Conservation (phyloP, 2,888 invertebrate species). For the Zaprionus lineosus region DNA sequence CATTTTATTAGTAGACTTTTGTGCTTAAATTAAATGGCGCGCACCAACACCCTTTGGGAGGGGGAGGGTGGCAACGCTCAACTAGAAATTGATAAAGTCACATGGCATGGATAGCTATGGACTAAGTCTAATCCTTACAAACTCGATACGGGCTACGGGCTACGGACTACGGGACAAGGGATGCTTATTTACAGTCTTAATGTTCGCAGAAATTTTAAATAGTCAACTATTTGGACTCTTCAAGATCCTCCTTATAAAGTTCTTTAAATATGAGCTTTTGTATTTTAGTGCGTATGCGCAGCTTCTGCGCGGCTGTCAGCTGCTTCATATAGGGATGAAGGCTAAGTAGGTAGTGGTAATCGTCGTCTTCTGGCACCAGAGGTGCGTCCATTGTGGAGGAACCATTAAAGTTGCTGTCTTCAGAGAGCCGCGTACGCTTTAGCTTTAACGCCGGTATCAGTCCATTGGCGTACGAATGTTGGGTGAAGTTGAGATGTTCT, state of each 20-base stretch:
- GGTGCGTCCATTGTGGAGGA: constrained; percentile 81
- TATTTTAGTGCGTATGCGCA: constrained; percentile 82
- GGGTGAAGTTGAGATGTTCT: constrained; percentile 79
- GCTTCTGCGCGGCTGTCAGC: constrained; percentile 81
- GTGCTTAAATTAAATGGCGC: constrained; percentile 63
- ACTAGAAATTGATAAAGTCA: constrained; percentile 68
- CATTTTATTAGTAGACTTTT: constrained; percentile 45
- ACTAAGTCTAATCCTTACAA: constrained; percentile 50
- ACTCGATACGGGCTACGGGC: constrained; percentile 20
- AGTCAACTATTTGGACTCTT: constrained; percentile 78
- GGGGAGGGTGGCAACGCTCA: constrained; percentile 54
- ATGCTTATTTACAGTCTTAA: constrained; percentile 67
- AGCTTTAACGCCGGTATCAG: constrained; percentile 80
- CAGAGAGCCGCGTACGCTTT: constrained; percentile 80
- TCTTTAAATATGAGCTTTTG: constrained; percentile 83
- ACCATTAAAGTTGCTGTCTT: constrained; percentile 82
- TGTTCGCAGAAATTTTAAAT: constrained; percentile 23
- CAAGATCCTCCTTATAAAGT: constrained; percentile 82
- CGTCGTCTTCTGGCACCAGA: constrained; percentile 81
- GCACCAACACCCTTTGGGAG: constrained; percentile 33
- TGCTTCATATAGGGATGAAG: constrained; percentile 83
- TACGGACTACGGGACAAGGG: background rate
- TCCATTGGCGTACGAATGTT: constrained; percentile 79
- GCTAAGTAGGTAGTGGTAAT: constrained; percentile 82
- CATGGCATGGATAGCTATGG: constrained; percentile 59